These are phyloP conservation scores for Enteromius paludinosus DNA, from an alignment of 2,797 vertebrate genomes.

Conservation along the genomic window DNA sequence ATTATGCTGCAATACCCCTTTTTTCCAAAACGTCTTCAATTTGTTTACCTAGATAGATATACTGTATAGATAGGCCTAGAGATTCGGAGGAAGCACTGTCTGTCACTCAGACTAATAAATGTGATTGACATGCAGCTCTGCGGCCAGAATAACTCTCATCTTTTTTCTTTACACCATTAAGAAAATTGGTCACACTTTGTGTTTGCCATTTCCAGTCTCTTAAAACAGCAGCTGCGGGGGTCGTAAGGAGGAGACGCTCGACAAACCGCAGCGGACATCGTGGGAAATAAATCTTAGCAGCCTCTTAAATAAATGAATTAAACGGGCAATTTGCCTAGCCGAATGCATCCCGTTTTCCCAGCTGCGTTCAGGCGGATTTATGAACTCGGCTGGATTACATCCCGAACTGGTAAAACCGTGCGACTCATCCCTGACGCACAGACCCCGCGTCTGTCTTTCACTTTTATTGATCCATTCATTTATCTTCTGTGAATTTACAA, in stretches of 20 bases:
- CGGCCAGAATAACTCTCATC: conserved; percentile 20
- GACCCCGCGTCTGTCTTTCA: background rate
- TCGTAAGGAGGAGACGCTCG: background rate
- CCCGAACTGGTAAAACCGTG: conserved; percentile 26
- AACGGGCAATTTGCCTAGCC: conserved; percentile 48
- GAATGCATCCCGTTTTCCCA: conserved; percentile 41
- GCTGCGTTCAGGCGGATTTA: conserved; percentile 61
- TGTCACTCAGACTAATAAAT: conserved; percentile 8
- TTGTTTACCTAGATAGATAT: background rate
- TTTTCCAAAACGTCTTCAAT: no score
- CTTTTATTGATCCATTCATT: conserved; percentile 61
- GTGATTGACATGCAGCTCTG: background rate
- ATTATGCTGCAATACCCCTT: no score
- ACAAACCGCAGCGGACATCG: conserved; percentile 1
- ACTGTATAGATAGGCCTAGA: no score
- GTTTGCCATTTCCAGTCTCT: conserved; percentile 18
- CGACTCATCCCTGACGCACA: conserved; percentile 43
- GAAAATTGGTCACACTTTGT: conserved; percentile 28
- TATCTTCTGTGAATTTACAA: conserved; percentile 50
- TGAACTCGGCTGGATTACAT: conserved; percentile 44
- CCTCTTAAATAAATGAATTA: conserved; percentile 60
- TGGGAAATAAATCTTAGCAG: conserved; percentile 43
- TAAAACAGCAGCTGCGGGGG: conserved; percentile 34
- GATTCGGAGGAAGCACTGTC: background rate
- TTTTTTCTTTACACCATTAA: conserved; percentile 33